Conservation (phyloP, 1,140 invertebrate genomes). For the Nautilus pompilius region DNA sequence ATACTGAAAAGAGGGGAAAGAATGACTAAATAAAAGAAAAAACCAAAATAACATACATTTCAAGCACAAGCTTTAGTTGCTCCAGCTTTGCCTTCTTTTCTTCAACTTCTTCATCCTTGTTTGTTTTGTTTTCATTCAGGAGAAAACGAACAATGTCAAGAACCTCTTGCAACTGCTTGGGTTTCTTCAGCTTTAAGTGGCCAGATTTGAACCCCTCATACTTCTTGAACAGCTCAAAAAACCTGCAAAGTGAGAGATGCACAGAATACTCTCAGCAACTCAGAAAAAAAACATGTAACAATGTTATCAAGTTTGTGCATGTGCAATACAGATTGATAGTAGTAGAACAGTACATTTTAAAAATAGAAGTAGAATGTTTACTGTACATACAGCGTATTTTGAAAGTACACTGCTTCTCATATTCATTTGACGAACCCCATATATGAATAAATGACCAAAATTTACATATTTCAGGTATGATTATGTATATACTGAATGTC, state of each 20-base stretch:
- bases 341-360: too few species aligned
- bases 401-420: too few species aligned
- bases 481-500: too few species aligned
- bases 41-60: constrained; percentile 76
- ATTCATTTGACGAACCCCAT: too few species aligned
- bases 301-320: too few species aligned
- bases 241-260: constrained; percentile 62
- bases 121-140: constrained; percentile 75
- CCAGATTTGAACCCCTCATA: constrained; percentile 94
- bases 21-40: background rate
- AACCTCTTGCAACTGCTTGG: constrained; percentile 92
- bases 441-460: too few species aligned
- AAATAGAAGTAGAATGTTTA: too few species aligned
- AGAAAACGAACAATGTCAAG: constrained; percentile 89
- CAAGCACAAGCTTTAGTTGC: constrained; percentile 95
- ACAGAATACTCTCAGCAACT: background rate
- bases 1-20: background rate
- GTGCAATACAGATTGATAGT: too few species aligned
- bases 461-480: too few species aligned
- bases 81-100: constrained; percentile 85
- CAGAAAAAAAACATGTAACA: background rate
- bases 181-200: constrained; percentile 96
- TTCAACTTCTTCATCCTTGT: constrained; percentile 89
- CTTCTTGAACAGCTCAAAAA: constrained; percentile 98
- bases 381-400: too few species aligned